A percentile compares a stretch with the other conserved stretches of the same genome.
These are phyloP conservation scores for Limulus polyphemus DNA, from an alignment of 2,888 invertebrate genomes.

Conservation along the genomic window DNA sequence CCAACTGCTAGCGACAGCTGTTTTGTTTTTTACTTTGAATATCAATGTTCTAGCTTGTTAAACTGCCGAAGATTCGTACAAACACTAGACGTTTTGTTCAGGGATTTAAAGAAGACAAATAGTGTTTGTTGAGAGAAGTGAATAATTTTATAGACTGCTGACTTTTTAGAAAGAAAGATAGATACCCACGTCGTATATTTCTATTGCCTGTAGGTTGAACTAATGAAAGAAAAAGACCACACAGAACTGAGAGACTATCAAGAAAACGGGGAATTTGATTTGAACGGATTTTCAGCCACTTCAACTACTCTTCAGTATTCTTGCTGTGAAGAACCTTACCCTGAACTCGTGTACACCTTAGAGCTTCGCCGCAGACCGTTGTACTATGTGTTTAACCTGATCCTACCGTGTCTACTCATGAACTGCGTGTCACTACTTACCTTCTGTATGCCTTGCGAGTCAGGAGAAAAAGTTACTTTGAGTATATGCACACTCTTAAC, in stretches of 20 bases:
- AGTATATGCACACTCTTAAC: conserved; percentile 75
- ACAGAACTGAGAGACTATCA: conserved; percentile 80
- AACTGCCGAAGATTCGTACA: too few relatives aligned
- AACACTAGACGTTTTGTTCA: too few relatives aligned
- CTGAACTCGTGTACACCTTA: conserved; percentile 69
- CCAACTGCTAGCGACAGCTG: too few relatives aligned
- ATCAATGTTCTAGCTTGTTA: too few relatives aligned
- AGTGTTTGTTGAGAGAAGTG: too few relatives aligned
- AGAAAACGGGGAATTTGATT: conserved; percentile 78
- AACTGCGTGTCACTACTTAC: conserved; percentile 70
- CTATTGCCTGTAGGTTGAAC: conserved; percentile 47
- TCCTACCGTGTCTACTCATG: conserved; percentile 69
- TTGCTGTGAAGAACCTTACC: conserved; percentile 57
- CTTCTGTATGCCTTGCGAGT: conserved; percentile 76
- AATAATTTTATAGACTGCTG: too few relatives aligned
- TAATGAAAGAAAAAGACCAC: conserved; percentile 60
- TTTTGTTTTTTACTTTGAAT: too few relatives aligned
- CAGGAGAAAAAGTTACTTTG: conserved; percentile 73
- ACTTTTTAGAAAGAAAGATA: too few relatives aligned
- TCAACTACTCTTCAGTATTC: conserved; percentile 61
- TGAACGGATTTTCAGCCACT: conserved; percentile 60
- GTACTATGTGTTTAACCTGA: conserved; percentile 74
- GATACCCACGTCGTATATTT: background rate
- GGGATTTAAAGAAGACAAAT: too few relatives aligned
- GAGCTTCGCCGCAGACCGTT: conserved; percentile 60